Evolutionary conservation across 2,113 vertebrate genomes (phyloP), one percentile per base, ranked within the genome.

Genomic region (Echinops telfairi): DNA sequence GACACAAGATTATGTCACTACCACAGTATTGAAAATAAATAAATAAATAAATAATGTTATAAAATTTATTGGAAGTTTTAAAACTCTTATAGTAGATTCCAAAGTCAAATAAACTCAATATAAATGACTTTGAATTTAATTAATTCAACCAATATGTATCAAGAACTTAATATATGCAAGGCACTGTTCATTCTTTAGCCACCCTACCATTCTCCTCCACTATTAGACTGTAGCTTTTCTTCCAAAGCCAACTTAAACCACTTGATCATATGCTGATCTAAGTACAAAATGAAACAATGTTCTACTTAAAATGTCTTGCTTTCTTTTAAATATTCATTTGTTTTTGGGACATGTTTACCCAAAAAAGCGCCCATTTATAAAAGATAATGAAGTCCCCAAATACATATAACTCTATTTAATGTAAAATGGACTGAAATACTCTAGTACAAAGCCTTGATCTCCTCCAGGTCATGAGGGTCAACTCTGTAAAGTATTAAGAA

Each of bases 251-350:
- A 77, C 89, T 95, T 94, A 80, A 91, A 94, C 89, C 89, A 89
- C 75, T 89, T 94, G 87, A 92, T 94, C 95, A 79, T 88, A 83
- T 92, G 53, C 70, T 94, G 68, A 93, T 92, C 71, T 33, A 93
- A 95, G 88, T 79, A 91, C 57, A 95, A 96, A 92, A 90, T 27
- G 17, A 94, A 95, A 96, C 29, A 95, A 95, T 94, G 91, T 94
- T 91, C 94, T 88, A 88, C 79, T 88, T 95, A n/a, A 68, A 92
- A 93, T 33, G 29, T 53, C 12, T 53, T 14, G 2, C 25, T 97
- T 95, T 80, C 90, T 88, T 86, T 86, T 84, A 94, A 86, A n/a
- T 9, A 68, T 90, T 83, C 90, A 92, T 95, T 94, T 94, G 47
- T 29, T 92, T 93, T 96, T 95, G 92, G 95, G 83, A 88, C 76